Percentiles rank a stretch among this genome's conserved stretches.
These are phyloP conservation scores for Lucifuga dentata DNA, from an alignment of 2,113 vertebrate genomes.

Conservation along the genomic window DNA sequence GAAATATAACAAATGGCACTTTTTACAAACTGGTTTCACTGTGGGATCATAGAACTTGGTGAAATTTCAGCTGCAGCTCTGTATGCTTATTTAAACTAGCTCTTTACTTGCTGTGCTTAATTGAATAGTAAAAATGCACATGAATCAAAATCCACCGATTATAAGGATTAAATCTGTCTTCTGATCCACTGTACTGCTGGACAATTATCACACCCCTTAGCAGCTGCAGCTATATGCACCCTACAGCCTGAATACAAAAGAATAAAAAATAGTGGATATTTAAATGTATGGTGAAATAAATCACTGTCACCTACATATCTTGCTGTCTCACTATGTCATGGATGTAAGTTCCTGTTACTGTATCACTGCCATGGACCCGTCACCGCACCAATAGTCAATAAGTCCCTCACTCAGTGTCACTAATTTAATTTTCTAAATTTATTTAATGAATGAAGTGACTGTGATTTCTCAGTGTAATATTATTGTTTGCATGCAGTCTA, in stretches of 20 bases:
- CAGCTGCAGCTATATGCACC: conserved; percentile 54
- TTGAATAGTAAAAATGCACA: conserved; percentile 43
- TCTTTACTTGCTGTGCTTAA: conserved; percentile 30
- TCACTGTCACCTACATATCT: not conserved
- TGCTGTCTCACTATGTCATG: not conserved
- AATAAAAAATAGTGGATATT: conserved; percentile 9
- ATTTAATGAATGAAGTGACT: too few relatives aligned
- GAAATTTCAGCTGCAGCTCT: conserved; percentile 19
- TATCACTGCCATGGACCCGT: too few relatives aligned
- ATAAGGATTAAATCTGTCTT: conserved; percentile 49
- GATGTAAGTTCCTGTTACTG: not conserved
- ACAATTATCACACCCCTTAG: conserved; percentile 46
- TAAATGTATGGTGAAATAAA: conserved; percentile 13
- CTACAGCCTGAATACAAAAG: conserved; percentile 45
- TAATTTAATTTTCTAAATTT: not conserved
- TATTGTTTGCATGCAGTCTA: not conserved
- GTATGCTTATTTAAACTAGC: conserved; percentile 38
- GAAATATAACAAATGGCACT: not conserved
- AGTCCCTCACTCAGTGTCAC: not conserved
- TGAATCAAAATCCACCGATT: conserved; percentile 61
- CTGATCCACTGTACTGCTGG: conserved; percentile 32
- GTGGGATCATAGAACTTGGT: too few relatives aligned
- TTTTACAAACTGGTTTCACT: too few relatives aligned
- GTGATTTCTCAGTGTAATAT: not conserved
- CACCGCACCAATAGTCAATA: not conserved